Conservation (phyloP, 2,113 vertebrate species). For the Tenebrosternarchus preto region DNA sequence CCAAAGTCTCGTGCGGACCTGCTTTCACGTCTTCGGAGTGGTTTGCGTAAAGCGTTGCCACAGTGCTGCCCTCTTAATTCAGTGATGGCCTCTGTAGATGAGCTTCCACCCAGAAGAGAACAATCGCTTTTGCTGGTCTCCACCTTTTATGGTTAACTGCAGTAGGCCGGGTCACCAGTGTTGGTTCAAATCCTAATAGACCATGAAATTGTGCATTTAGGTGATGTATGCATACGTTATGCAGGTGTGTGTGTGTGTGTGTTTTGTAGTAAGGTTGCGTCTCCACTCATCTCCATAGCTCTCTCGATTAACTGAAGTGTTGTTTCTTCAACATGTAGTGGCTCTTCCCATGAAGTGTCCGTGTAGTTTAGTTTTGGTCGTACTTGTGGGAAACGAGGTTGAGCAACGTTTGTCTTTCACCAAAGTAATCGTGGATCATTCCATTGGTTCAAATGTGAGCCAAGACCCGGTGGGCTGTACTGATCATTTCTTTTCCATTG, state of each 20-base stretch:
- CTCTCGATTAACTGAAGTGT: background rate
- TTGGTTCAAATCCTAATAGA: background rate
- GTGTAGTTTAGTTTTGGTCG: background rate
- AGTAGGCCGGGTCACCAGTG: background rate
- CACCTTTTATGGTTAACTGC: slow-evolving; percentile 6
- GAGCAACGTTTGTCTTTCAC: background rate
- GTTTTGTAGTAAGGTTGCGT: background rate
- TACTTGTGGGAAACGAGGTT: background rate
- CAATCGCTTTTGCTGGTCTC: background rate
- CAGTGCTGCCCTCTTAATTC: slow-evolving; percentile 11
- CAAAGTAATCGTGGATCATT: background rate
- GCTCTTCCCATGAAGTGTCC: too few relatives aligned
- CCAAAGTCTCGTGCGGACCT: slow-evolving; percentile 31
- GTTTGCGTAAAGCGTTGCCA: slow-evolving; percentile 17
- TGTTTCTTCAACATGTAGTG: too few relatives aligned
- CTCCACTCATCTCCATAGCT: background rate
- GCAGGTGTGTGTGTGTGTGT: background rate
- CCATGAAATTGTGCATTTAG: background rate
- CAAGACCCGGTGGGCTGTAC: background rate
- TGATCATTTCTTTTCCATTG: background rate
- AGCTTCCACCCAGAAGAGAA: slow-evolving; percentile 5
- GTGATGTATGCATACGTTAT: background rate
- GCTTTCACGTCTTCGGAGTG: slow-evolving; percentile 19
- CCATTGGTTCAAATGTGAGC: background rate
- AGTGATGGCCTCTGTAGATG: slow-evolving; percentile 24